Evolutionary conservation across 2,797 vertebrate species (phyloP).

Genomic region (Parambassis ranga): DNA sequence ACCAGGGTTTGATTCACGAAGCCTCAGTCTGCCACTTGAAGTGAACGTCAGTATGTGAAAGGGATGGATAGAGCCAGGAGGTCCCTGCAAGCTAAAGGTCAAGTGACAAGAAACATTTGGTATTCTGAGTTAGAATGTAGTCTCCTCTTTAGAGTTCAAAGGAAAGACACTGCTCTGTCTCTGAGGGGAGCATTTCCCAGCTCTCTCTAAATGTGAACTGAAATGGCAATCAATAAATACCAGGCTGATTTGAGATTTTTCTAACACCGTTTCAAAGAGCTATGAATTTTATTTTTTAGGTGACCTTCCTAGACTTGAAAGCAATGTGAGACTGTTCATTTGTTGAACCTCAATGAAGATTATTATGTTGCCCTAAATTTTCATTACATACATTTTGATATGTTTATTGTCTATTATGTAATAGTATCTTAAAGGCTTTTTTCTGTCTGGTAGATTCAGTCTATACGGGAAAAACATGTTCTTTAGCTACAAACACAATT

Average conservation of each 20-base stretch:
- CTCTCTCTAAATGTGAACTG: conserved; percentile 35
- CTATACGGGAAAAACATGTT: no score
- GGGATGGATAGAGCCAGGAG: conserved; percentile 44
- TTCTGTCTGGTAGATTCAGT: conserved; percentile 6
- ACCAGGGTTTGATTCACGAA: conserved; percentile 25
- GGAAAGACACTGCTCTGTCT: conserved; percentile 16
- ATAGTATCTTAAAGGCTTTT: no score
- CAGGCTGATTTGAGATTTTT: conserved; percentile 20
- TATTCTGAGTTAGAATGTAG: conserved; percentile 39
- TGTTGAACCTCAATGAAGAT: neutral
- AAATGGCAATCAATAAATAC: conserved; percentile 50
- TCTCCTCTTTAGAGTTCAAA: conserved; percentile 34
- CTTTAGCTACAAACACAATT: conserved; percentile 3
- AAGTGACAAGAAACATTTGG: conserved; percentile 64
- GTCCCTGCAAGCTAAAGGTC: conserved; percentile 64
- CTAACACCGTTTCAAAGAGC: neutral
- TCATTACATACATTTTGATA: no score
- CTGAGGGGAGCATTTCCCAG: conserved; percentile 13
- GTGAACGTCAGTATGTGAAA: conserved; percentile 34
- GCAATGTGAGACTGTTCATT: neutral
- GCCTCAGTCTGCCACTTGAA: conserved; percentile 49
- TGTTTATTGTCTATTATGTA: no score
- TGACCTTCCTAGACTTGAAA: conserved; percentile 2
- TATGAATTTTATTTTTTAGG: neutral
- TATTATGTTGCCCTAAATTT: no score